Base-by-base conservation (phyloP, 2,113 vertebrate genomes). In the Tonatia bakeri region DNA sequence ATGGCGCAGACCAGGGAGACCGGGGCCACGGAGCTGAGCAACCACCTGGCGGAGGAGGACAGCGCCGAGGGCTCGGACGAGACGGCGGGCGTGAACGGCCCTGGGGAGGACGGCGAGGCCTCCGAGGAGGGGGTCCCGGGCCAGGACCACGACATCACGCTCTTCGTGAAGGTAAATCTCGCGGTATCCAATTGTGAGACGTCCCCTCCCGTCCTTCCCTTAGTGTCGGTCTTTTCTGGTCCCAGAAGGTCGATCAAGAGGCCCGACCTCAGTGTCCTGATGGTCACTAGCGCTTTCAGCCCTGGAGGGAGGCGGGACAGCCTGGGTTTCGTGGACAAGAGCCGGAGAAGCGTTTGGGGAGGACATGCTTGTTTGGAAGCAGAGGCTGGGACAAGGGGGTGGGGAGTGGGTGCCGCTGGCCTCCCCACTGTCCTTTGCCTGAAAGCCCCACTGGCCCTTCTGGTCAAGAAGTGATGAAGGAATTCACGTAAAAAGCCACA, bases 121-220 rank as follows among this genome's bases (percentile, higher is more conserved):
- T n/a, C 72, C 0, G 91, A 31, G 36, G 22, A 86, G 77, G 94
- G 69, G 26, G 1, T 45, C 97, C 95, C 36, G 0, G 64, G 61
- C 4, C 96, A 98, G 77, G 99, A 99, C 45, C 98, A 99, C 15
- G 98, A 99, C 96, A 99, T 99, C 94, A 99, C 99, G 2, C 99
- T 99, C 69, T 99, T 99, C n/a, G 99, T 99, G 80, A 99, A 99
- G 98, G 98, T 99, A 98, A 15, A 56, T 0, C 15, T 22, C 36
- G 1, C 36, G 0, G 19, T 14, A 20, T 20, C 1, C 11, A 2
- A 2, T 54, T 33, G 7, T 3, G 15, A 45, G 26, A 40, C 5
- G 22, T 11, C 33, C 22, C 31, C 33, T 47, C 9, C 1, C 40
- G 3, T 20, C 15, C 33, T 6, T 17, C 6, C 6, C 43, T 43